Percentiles rank a stretch among this genome's conserved stretches.
These are phyloP conservation scores for Siderastrea radians DNA, from an alignment of 92 coral and sea anemone species.

Conservation along the genomic window DNA sequence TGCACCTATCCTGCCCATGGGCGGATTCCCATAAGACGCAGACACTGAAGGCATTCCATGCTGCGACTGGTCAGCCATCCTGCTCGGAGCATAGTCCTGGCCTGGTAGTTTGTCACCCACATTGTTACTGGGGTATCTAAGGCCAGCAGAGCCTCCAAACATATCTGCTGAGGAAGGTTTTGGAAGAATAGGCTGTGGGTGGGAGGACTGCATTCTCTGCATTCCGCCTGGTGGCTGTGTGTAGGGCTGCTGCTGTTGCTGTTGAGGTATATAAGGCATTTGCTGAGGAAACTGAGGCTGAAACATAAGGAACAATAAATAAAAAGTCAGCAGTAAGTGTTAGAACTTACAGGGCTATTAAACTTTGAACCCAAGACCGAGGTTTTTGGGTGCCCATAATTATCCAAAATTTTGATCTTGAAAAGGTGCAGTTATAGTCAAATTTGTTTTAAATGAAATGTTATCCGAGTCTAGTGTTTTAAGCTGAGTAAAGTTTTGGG, in stretches of 20 bases:
- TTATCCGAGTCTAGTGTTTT: too few species aligned
- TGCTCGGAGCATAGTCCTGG: slow-evolving; percentile 73
- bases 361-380: too few species aligned
- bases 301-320: not conserved
- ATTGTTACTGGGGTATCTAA: slow-evolving; percentile 68
- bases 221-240: slow-evolving; percentile 69
- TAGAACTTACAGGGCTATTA: too few species aligned
- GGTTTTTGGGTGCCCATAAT: too few species aligned
- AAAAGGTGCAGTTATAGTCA: too few species aligned
- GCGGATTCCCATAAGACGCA: slow-evolving; percentile 65
- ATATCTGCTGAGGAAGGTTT: slow-evolving; percentile 86
- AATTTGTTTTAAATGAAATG: too few species aligned
- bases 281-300: slow-evolving; percentile 76
- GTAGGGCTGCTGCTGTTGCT: slow-evolving; percentile 67
- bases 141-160: slow-evolving; percentile 63
- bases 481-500: too few species aligned
- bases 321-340: too few species aligned
- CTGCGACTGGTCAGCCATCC: slow-evolving; percentile 68
- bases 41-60: slow-evolving; percentile 61
- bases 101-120: slow-evolving; percentile 23
- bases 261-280: slow-evolving; percentile 67
- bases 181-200: slow-evolving; percentile 92
- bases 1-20: slow-evolving; percentile 37
- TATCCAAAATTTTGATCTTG: too few species aligned
- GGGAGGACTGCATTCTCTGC: slow-evolving; percentile 79